phyloP scores from a whole-genome alignment of 2,113 vertebrate genomes.

The Axis porcinus region DNA sequence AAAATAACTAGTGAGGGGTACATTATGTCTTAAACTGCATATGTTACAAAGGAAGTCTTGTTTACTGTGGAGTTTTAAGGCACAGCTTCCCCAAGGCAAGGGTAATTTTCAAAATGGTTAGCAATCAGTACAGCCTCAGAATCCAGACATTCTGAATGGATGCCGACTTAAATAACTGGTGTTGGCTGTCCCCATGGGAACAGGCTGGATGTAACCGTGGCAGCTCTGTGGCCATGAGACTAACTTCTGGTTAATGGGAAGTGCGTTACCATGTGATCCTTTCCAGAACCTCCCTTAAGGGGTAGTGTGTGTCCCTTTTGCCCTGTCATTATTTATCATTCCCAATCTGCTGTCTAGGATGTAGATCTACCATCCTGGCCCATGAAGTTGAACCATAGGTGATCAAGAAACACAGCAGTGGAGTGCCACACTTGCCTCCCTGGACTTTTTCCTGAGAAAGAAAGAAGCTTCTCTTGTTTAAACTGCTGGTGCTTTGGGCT shows the following conservation, averaged over 20 bases:
- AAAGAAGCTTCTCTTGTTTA: neutral
- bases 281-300: neutral
- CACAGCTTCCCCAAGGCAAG: neutral
- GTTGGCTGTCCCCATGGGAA: accelerated
- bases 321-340: neutral
- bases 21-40: neutral
- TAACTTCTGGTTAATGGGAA: neutral
- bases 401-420: neutral
- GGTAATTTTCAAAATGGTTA: neutral
- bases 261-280: neutral
- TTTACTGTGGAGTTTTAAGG: neutral
- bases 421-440: neutral
- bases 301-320: neutral
- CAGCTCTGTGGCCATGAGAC: neutral
- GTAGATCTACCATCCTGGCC: neutral
- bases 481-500: neutral
- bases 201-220: neutral
- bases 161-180: neutral
- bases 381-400: accelerated
- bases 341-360: neutral
- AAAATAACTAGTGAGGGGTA: neutral
- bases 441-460: neutral
- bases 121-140: accelerated
- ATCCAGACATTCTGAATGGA: neutral
- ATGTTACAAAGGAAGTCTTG: neutral